phyloP scores from a whole-genome alignment of 1,140 invertebrate genomes.

The Subanguina moxae region DNA sequence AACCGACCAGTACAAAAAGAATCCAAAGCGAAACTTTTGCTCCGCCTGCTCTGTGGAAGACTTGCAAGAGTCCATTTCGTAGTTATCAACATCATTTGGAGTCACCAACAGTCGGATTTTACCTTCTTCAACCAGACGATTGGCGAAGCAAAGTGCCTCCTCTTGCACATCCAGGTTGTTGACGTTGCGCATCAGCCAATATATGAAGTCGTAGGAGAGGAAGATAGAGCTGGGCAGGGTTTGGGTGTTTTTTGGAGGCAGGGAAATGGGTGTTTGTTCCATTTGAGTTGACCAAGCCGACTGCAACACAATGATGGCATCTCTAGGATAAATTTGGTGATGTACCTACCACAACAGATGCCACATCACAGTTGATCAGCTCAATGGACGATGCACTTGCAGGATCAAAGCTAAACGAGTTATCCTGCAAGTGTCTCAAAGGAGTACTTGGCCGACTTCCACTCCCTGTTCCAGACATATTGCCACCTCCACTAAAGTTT shows the following conservation, averaged over 20 bases:
- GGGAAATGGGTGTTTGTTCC: conserved; percentile 17
- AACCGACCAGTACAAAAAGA: conserved; percentile 74
- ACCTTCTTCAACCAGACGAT: conserved; percentile 70
- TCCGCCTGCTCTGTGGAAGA: conserved; percentile 11
- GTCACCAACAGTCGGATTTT: conserved; percentile 71
- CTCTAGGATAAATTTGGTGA: not conserved
- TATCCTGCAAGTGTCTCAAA: not conserved
- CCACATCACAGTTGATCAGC: no score
- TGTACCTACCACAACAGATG: no score
- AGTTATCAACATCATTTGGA: conserved; percentile 28
- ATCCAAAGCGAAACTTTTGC: conserved; percentile 74
- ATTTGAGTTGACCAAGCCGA: conserved; percentile 16
- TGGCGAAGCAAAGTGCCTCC: conserved; percentile 43
- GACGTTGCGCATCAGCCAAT: conserved; percentile 69
- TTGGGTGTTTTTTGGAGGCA: conserved; percentile 29
- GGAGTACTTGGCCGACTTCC: conserved; percentile 7
- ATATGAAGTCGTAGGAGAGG: conserved; percentile 81
- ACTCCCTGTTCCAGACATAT: not conserved
- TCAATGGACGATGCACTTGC: no score
- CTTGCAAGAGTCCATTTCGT: conserved; percentile 30
- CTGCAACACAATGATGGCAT: no score
- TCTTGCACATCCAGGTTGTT: conserved; percentile 14
- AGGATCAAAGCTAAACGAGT: not conserved
- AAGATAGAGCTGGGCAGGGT: conserved; percentile 65
- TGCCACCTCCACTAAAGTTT: conserved; percentile 14